Evolutionary conservation across 2,797 vertebrate genomes (phyloP).

Genomic region (Epinephelus malabaricus): DNA sequence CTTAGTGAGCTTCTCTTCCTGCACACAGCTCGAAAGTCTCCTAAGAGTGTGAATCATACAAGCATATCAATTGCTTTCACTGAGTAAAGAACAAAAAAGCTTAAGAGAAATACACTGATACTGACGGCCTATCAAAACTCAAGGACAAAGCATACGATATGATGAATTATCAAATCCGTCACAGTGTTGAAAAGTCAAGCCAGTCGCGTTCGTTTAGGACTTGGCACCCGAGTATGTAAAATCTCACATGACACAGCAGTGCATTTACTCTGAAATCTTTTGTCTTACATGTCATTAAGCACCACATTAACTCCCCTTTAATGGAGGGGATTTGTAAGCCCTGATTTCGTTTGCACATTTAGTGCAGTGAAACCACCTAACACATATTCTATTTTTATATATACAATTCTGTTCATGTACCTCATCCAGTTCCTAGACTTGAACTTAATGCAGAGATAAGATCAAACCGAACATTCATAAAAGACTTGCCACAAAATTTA

Average conservation of each 20-base stretch:
- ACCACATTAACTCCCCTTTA: slow-evolving; percentile 35
- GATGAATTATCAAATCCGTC: slow-evolving; percentile 55
- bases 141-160: slow-evolving; percentile 65
- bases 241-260: slow-evolving; percentile 41
- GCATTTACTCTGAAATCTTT: slow-evolving; percentile 36
- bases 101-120: slow-evolving; percentile 48
- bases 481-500: slow-evolving; percentile 34
- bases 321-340: slow-evolving; percentile 26
- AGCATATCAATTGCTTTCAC: slow-evolving; percentile 71
- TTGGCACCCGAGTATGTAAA: slow-evolving; percentile 19
- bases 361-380: slow-evolving; percentile 5
- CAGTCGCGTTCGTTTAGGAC: slow-evolving; percentile 38
- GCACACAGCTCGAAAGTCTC: slow-evolving; percentile 66
- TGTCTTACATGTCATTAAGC: slow-evolving; percentile 33
- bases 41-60: slow-evolving; percentile 66
- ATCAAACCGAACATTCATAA: slow-evolving; percentile 37
- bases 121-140: slow-evolving; percentile 60
- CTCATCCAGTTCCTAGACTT: slow-evolving; percentile 15
- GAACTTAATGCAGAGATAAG: slow-evolving; percentile 32
- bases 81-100: slow-evolving; percentile 53
- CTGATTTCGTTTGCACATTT: slow-evolving; percentile 21
- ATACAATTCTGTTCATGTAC: not conserved
- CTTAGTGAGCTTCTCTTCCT: slow-evolving; percentile 73
- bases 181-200: slow-evolving; percentile 54
- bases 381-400: slow-evolving; percentile 14